Evolutionary conservation across 2,888 invertebrate species (phyloP), one percentile per base, ranked within the genome.

Genomic region (Maniola hyperantus): DNA sequence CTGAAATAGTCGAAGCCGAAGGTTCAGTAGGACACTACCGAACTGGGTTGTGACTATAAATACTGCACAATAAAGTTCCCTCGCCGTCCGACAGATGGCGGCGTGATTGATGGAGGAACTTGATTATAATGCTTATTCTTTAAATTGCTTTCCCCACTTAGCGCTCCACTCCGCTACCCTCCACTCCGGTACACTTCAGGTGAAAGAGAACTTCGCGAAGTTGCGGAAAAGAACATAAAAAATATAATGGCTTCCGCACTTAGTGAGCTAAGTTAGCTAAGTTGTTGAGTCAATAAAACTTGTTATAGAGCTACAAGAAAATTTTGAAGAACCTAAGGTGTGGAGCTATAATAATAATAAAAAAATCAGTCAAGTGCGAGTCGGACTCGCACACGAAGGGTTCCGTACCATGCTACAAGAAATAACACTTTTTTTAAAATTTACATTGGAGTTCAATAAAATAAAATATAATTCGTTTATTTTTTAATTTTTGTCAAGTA

Each of bases 31-130:
- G 26, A 4, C 26, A 26, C 26, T 26, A 26, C 26, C 4, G 26
- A 26, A 26, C 26, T 26, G 6, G 57, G 7, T n/a, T 54, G 33
- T 20, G 66, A 72, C 82, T 84, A 84, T 77, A 70, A 71, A 79
- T 82, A 71, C 65, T 53, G 63, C 67, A 57, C 65, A 65, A 15
- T 64, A 44, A 69, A 63, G 74, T 76, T 77, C 70, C 65, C 68
- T 66, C 33, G 71, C 73, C 55, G 58, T 74, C 73, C 79, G 83
- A 88, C 88, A 87, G 83, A 84, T 87, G 87, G 82, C 84, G 79
- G 11, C 61, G 80, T 89, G 89, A 89, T 89, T 87, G 88, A 88
- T 88, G 87, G 80, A 70, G 64, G 67, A 81, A 86, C 86, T 84
- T 86, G 83, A 88, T 88, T 88, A 87, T 86, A 84, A 87, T 86